Evolutionary conservation across 2,113 vertebrate species (phyloP).

Genomic region (Cathartes aura): DNA sequence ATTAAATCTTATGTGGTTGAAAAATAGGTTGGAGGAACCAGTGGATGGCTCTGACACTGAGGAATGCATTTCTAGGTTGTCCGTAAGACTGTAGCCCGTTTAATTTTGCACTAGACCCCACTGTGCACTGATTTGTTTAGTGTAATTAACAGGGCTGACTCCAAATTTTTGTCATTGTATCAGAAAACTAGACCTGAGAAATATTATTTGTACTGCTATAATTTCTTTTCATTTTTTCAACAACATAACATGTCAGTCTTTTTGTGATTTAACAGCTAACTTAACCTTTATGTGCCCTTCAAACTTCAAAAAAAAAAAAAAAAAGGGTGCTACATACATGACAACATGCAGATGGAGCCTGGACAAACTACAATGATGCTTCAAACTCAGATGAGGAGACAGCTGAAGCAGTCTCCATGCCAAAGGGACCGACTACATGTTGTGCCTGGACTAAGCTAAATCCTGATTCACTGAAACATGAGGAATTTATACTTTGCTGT

Average conservation of each 20-base stretch:
- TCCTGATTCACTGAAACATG: background rate
- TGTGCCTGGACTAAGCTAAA: background rate
- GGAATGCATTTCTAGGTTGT: constrained; percentile 62
- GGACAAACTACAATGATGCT: background rate
- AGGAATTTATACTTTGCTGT: background rate
- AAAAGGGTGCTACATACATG: background rate
- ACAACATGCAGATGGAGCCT: background rate
- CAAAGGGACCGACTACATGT: background rate
- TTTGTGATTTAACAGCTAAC: background rate
- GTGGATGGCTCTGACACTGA: constrained; percentile 67
- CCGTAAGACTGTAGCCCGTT: background rate
- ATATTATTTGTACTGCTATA: background rate
- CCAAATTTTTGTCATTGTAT: background rate
- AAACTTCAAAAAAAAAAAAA: background rate
- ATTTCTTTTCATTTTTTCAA: background rate
- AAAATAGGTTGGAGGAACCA: constrained; percentile 74
- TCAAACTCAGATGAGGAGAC: background rate
- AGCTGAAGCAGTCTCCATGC: background rate
- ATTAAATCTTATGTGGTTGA: constrained; percentile 83
- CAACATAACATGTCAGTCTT: background rate
- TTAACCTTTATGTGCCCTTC: background rate
- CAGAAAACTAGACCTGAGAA: constrained; percentile 7
- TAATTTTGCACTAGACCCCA: background rate
- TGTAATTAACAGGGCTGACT: background rate
- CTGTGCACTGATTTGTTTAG: background rate